Evolutionary conservation across 2,113 vertebrate genomes (phyloP).

Genomic region (Vidua chalybeata): DNA sequence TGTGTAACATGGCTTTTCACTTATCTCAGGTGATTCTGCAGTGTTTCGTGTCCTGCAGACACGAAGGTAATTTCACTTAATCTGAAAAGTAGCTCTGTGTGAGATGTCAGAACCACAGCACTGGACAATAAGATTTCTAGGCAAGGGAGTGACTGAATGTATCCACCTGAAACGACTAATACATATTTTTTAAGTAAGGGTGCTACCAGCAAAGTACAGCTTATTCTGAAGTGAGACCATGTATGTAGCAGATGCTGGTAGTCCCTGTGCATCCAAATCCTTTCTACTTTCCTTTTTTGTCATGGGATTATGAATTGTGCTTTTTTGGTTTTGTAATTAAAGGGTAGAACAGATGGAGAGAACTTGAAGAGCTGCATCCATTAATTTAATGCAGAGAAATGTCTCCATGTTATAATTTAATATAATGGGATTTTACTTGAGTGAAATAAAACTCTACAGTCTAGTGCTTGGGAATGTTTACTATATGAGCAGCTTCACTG

Average conservation of each 20-base stretch:
- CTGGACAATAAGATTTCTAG: neutral
- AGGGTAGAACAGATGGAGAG: constrained; percentile 10
- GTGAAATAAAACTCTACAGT: constrained; percentile 5
- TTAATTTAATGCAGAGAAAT: neutral
- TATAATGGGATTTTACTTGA: constrained; percentile 22
- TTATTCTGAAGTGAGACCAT: neutral
- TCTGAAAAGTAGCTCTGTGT: neutral
- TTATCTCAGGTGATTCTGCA: neutral
- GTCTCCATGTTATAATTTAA: constrained; percentile 4
- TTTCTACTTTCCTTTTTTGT: neutral
- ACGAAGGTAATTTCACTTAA: neutral
- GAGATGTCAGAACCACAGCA: neutral
- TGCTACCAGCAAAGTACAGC: neutral
- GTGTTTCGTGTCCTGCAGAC: neutral
- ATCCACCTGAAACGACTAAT: neutral
- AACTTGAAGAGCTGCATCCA: neutral
- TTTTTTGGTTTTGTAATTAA: constrained; percentile 1
- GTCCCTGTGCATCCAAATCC: neutral
- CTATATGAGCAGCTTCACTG: constrained; percentile 9
- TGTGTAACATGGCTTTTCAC: neutral
- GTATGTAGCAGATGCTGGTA: neutral
- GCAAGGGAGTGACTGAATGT: neutral
- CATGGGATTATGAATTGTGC: neutral
- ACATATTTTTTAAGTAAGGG: neutral
- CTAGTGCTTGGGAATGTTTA: constrained; percentile 38